Evolutionary conservation across 2,797 vertebrate species (phyloP), one percentile per base, ranked within the genome.

Genomic region (Aphelocoma californica): DNA sequence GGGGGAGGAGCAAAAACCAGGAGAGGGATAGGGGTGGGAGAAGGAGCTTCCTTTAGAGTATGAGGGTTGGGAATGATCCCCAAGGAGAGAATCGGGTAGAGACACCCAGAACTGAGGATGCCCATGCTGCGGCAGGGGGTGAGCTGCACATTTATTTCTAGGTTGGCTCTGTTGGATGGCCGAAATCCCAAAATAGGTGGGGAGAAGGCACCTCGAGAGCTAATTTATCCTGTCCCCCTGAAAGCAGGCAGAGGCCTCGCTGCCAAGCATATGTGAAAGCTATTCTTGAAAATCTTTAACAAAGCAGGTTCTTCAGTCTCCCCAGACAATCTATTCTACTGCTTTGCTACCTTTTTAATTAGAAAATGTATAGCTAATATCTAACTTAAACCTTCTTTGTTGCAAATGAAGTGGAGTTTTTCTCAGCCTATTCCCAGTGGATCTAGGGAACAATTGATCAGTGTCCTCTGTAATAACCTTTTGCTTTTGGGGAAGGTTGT

Each of bases 351-450:
- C 93, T 81, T 93, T 95, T 95, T 96, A 96, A 96, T 96, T 96
- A 97, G 94, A 87, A 95, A 95, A 95, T 67, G 95, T 94, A 92
- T 92, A 82, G 93, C 86, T 94, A 96, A 96, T 97, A 93, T 93
- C 96, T 93, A 91, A 93, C 96, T 94, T 96, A 87, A 93, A 89
- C 78, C 84, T 80, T 73, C 95, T 93, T 95, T 93, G 94, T 93
- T 77, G 86, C 88, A 92, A 95, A 94, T 24, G 91, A 85, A 93
- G 94, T 91, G 81, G 94, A 93, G 88, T 91, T 96, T 95, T 94
- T 94, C 93, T 89, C 84, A 88, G 84, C 83, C 60, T 82, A 8
- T 90, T 72, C 94, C 93, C 92, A 32, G 88, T 4, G 56, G 92
- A 66, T 15, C 2, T 4, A n/a, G 75, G 74, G 93, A 96, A 95